Conservation (phyloP, 2,113 vertebrate genomes). For the Bothrops jararaca region DNA sequence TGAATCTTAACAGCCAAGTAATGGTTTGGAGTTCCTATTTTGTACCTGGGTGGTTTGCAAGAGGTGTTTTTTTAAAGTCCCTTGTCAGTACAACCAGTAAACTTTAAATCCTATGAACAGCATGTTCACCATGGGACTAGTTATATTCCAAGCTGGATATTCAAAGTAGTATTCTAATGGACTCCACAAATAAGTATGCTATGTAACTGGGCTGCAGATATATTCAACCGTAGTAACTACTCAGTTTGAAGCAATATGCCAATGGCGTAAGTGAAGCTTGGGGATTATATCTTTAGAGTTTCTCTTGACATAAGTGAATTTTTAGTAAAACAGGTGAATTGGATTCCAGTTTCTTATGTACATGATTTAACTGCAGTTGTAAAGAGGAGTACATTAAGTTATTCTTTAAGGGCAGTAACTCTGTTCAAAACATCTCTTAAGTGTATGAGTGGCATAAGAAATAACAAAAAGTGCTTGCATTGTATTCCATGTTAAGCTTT, state of each 20-base stretch:
- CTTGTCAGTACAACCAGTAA: not conserved
- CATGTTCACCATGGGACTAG: not conserved
- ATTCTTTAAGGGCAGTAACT: conserved; percentile 44
- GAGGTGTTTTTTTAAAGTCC: not conserved
- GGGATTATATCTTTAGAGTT: conserved; percentile 46
- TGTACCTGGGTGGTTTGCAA: not conserved
- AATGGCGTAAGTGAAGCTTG: conserved; percentile 49
- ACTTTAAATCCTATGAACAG: not conserved
- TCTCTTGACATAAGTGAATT: conserved; percentile 55
- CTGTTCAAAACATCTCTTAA: conserved; percentile 47
- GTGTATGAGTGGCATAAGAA: conserved; percentile 66
- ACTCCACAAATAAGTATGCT: conserved; percentile 28
- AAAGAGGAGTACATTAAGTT: conserved; percentile 57
- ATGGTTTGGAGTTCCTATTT: conserved; percentile 49
- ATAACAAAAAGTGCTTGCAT: conserved; percentile 76
- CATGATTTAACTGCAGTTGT: conserved; percentile 50
- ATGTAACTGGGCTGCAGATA: conserved; percentile 37
- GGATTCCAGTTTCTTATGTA: conserved; percentile 53
- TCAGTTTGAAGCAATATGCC: conserved; percentile 44
- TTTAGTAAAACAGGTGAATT: conserved; percentile 52
- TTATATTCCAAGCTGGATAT: not conserved
- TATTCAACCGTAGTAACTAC: conserved; percentile 50
- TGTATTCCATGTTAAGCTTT: conserved; percentile 78
- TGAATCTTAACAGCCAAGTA: conserved; percentile 20
- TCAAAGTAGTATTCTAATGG: not conserved